Percentiles rank a stretch among this genome's conserved stretches.
These are phyloP conservation scores for Littorina saxatilis DNA, from an alignment of 1,140 invertebrate species.

Conservation along the genomic window DNA sequence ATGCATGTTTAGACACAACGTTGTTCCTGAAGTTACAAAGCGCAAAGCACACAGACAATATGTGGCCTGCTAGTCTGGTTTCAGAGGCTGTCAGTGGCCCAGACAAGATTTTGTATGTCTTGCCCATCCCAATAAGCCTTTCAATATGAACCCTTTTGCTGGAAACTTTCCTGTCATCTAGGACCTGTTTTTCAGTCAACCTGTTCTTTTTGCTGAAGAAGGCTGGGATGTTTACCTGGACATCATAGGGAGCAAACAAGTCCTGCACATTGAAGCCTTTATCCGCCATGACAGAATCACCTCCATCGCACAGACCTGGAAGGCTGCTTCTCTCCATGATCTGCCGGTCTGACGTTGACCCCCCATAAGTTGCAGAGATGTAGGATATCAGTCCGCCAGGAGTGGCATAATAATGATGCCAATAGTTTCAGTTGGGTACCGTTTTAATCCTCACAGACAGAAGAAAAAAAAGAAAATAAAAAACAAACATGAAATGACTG, in stretches of 20 bases:
- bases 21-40: no score
- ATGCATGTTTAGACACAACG: no score
- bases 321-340: slow-evolving; percentile 40
- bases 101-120: slow-evolving; percentile 45
- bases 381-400: slow-evolving; percentile 35
- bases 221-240: slow-evolving; percentile 42
- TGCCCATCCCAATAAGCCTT: slow-evolving; percentile 46
- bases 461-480: no score
- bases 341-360: slow-evolving; percentile 44
- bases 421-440: no score
- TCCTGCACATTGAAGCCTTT: slow-evolving; percentile 45
- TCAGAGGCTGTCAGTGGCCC: slow-evolving; percentile 31
- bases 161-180: slow-evolving; percentile 46
- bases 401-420: no score
- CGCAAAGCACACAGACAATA: no score
- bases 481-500: no score
- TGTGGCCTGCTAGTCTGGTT: slow-evolving; percentile 34
- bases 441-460: no score
- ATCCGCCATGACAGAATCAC: slow-evolving; percentile 40
- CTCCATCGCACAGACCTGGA: slow-evolving; percentile 28
- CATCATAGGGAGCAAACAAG: slow-evolving; percentile 41
- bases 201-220: slow-evolving; percentile 44
- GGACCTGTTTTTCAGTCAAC: slow-evolving; percentile 31
- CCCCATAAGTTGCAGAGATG: slow-evolving; percentile 28
- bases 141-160: slow-evolving; percentile 48